phyloP scores from a whole-genome alignment of 2,797 vertebrate genomes.

The Prionace glauca region DNA sequence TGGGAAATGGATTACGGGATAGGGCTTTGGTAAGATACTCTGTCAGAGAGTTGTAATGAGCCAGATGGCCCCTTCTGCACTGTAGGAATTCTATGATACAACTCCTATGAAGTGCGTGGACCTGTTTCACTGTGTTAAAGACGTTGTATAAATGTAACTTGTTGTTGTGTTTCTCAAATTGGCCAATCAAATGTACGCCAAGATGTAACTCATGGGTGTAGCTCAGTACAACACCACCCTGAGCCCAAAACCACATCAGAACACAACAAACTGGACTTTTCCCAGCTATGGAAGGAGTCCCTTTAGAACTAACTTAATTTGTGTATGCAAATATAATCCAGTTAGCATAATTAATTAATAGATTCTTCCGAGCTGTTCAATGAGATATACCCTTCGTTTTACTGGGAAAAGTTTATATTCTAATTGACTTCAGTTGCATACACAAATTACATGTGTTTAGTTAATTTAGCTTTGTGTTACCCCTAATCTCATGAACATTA shows the following conservation, averaged over 20 bases:
- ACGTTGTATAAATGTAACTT: not conserved
- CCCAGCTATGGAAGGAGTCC: not conserved
- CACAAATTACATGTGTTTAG: not conserved
- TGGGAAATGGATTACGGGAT: too few relatives aligned
- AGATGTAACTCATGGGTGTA: too few relatives aligned
- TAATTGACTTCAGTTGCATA: slow-evolving; percentile 5
- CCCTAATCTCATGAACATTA: not conserved
- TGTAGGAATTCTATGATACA: too few relatives aligned
- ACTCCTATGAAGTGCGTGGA: not conserved
- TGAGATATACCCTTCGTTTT: not conserved
- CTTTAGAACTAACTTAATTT: not conserved
- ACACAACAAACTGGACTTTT: not conserved
- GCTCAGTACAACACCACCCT: not conserved
- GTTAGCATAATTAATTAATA: slow-evolving; percentile 15
- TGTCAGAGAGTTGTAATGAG: too few relatives aligned
- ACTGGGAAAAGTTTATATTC: not conserved
- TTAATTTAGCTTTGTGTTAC: not conserved
- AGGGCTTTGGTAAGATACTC: too few relatives aligned
- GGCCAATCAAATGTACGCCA: not conserved
- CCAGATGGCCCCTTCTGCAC: too few relatives aligned
- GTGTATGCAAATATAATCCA: not conserved
- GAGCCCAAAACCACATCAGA: not conserved
- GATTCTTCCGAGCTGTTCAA: not conserved
- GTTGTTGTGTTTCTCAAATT: not conserved
- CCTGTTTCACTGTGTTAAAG: not conserved